Percentiles rank a stretch among this genome's conserved stretches.
Evolutionary conservation across 2,797 vertebrate genomes (phyloP).

Genomic region (Bradypodion ventrale): DNA sequence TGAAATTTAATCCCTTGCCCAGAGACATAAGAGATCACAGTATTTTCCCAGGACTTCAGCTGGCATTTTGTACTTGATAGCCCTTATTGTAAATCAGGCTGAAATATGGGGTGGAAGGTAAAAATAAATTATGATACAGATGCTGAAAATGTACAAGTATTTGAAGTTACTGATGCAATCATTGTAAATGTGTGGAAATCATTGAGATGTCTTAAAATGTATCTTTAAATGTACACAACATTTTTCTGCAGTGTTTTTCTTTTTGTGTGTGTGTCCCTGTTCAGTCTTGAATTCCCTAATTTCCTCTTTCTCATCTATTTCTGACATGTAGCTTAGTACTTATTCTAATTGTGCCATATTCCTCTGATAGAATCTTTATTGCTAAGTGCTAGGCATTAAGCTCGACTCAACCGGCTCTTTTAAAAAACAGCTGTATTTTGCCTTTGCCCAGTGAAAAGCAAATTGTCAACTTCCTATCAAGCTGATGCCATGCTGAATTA

Average conservation of each 20-base stretch:
- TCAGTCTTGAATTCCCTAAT: neutral
- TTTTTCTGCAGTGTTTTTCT: neutral
- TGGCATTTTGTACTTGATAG: too few relatives aligned
- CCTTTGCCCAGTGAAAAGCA: constrained; percentile 36
- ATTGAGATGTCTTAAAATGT: neutral
- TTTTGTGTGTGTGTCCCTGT: neutral
- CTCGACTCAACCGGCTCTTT: constrained; percentile 10
- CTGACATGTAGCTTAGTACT: constrained; percentile 29
- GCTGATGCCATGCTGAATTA: constrained; percentile 37
- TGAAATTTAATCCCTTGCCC: too few relatives aligned
- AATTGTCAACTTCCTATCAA: constrained; percentile 27
- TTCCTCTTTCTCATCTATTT: constrained; percentile 6
- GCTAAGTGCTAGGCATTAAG: constrained; percentile 36
- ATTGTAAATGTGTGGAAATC: neutral
- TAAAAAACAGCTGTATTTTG: neutral
- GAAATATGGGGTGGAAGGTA: too few relatives aligned
- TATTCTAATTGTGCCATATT: neutral
- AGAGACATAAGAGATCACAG: too few relatives aligned
- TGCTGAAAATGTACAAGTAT: neutral
- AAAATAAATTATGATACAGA: neutral
- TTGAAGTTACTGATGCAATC: neutral
- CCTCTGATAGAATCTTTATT: constrained; percentile 29
- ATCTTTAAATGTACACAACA: neutral
- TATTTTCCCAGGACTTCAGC: too few relatives aligned
- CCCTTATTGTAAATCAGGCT: too few relatives aligned